These are phyloP conservation scores for Willowsia nigromaculata DNA, from an alignment of 2,888 invertebrate genomes.

Conservation along the genomic window DNA sequence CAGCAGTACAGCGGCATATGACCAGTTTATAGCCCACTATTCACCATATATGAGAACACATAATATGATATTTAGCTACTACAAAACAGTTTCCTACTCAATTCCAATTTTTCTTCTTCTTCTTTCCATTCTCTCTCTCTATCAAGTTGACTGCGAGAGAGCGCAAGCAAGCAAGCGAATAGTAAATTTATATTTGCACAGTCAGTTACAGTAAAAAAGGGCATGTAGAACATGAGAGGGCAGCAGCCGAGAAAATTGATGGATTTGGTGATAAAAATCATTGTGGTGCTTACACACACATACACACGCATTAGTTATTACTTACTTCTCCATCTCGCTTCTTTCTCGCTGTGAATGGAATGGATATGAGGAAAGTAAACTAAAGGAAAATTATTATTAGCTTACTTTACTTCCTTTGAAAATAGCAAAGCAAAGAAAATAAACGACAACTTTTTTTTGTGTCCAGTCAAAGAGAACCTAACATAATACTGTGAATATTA, in stretches of 20 bases:
- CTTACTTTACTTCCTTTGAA: neutral
- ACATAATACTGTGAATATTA: neutral
- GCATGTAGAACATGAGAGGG: conserved; percentile 14
- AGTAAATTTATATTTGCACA: neutral
- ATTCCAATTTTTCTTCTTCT: neutral
- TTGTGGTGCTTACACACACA: conserved; percentile 3
- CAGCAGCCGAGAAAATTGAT: conserved; percentile 60
- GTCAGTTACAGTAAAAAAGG: neutral
- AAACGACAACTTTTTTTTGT: no score
- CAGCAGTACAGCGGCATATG: neutral
- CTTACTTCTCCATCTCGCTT: neutral
- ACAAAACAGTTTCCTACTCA: neutral
- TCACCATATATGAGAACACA: no score
- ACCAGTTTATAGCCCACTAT: neutral
- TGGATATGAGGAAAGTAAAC: no score
- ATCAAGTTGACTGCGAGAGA: neutral
- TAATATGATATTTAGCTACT: neutral
- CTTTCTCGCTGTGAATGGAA: no score
- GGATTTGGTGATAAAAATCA: conserved; percentile 62
- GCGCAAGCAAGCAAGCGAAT: neutral
- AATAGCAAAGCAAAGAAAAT: neutral
- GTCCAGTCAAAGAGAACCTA: neutral
- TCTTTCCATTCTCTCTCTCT: neutral
- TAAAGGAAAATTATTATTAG: neutral
- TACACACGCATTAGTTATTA: neutral